phyloP scores from a whole-genome alignment of 1,140 invertebrate species.

The Eulimnadia texana region DNA sequence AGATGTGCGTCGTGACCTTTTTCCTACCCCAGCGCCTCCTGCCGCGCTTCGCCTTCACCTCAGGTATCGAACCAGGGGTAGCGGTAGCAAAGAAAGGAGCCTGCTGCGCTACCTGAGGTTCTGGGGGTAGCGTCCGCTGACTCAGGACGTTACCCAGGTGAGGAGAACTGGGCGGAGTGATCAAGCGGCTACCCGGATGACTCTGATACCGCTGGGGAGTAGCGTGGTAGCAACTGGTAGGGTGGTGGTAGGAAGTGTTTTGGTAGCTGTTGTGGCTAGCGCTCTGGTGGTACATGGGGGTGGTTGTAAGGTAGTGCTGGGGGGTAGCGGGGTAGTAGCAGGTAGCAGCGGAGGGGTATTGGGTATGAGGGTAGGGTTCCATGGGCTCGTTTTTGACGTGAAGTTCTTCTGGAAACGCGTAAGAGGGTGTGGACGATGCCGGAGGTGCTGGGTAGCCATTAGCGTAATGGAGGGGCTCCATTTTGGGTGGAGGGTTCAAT shows the following conservation, averaged over 20 bases:
- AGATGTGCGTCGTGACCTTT: slow-evolving; percentile 41
- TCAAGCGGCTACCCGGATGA: not conserved
- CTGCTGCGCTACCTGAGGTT: not conserved
- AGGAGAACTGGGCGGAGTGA: not conserved
- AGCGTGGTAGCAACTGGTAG: not conserved
- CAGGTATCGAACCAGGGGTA: not conserved
- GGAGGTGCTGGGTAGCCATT: not conserved
- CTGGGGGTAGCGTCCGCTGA: not conserved
- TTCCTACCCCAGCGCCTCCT: slow-evolving; percentile 37
- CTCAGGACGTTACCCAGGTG: not conserved
- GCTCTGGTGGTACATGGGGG: not conserved
- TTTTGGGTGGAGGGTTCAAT: not conserved
- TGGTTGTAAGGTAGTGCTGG: not conserved
- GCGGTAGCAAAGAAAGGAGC: not conserved
- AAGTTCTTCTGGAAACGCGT: not conserved
- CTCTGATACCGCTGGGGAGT: not conserved
- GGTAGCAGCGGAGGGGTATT: not conserved
- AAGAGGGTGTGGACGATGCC: not conserved
- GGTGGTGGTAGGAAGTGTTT: not conserved
- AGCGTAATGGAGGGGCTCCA: not conserved
- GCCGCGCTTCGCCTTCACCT: slow-evolving; percentile 24
- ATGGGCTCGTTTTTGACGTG: not conserved
- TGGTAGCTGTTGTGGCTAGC: not conserved
- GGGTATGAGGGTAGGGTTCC: not conserved
- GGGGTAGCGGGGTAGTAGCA: not conserved